Evolutionary conservation across 2,113 vertebrate genomes (phyloP).

Genomic region (Onychorhynchus coronatus): DNA sequence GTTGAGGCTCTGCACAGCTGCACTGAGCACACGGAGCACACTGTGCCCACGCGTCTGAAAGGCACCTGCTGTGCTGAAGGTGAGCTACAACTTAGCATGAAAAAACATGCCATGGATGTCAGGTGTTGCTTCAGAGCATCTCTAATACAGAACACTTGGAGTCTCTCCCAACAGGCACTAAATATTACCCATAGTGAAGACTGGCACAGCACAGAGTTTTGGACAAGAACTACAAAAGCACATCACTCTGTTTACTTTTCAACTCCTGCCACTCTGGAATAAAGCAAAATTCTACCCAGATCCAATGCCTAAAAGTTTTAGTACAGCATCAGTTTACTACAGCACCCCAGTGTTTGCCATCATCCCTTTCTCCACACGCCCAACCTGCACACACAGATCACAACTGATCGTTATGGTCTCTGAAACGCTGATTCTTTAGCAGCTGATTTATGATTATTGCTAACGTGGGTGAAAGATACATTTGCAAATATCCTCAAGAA

Average conservation of each 20-base stretch:
- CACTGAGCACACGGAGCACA: background rate
- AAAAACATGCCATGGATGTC: background rate
- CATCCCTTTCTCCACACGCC: background rate
- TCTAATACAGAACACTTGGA: background rate
- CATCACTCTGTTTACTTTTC: background rate
- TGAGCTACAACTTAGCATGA: background rate
- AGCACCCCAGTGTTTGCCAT: background rate
- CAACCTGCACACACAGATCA: background rate
- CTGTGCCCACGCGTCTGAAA: background rate
- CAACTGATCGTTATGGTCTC: background rate
- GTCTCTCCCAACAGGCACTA: background rate
- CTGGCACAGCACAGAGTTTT: background rate
- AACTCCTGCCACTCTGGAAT: background rate
- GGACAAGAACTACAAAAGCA: background rate
- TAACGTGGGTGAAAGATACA: background rate
- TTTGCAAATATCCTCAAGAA: background rate
- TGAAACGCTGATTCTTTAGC: background rate
- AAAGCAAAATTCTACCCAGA: background rate
- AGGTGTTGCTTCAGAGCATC: background rate
- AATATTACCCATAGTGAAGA: background rate
- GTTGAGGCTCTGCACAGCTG: background rate
- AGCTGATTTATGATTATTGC: background rate
- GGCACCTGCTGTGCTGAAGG: background rate
- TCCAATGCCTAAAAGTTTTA: background rate
- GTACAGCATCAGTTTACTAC: background rate